phyloP scores from a whole-genome alignment of 2,888 invertebrate genomes.

The Epinotia bilunana region DNA sequence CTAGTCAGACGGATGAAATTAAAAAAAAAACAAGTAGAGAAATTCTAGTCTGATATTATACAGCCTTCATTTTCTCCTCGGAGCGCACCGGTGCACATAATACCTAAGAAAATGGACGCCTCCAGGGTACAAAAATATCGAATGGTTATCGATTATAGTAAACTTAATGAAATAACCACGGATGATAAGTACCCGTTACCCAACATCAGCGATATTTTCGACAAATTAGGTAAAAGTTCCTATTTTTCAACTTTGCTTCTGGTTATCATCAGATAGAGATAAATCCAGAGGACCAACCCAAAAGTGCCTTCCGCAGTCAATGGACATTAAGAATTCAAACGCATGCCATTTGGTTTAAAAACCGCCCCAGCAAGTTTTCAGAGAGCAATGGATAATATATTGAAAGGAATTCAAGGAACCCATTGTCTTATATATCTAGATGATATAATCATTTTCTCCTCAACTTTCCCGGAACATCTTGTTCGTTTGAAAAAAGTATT shows the following conservation, averaged over 20 bases:
- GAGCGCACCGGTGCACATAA: slow-evolving; percentile 51
- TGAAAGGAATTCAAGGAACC: not conserved
- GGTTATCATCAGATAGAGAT: slow-evolving; percentile 1
- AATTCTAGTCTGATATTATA: not conserved
- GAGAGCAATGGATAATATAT: slow-evolving; percentile 5
- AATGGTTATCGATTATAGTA: slow-evolving; percentile 49
- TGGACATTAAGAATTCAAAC: slow-evolving; percentile 1
- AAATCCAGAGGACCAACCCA: not conserved
- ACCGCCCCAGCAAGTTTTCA: not conserved
- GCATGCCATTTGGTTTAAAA: not conserved
- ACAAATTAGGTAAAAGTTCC: too few relatives aligned
- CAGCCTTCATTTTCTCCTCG: slow-evolving; percentile 47
- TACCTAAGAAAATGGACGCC: slow-evolving; percentile 51
- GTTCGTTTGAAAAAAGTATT: not conserved
- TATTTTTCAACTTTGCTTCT: too few relatives aligned
- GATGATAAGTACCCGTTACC: slow-evolving; percentile 47
- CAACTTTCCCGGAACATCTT: not conserved
- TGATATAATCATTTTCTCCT: slow-evolving; percentile 11
- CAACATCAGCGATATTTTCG: slow-evolving; percentile 43
- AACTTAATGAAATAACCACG: slow-evolving; percentile 45
- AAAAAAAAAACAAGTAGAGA: not conserved
- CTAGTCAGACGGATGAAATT: not conserved
- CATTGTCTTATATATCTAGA: slow-evolving; percentile 18
- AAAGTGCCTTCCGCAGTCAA: not conserved
- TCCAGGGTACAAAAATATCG: slow-evolving; percentile 49